Evolutionary conservation across 1,140 invertebrate species (phyloP), one percentile per base, ranked within the genome.

Genomic region (Rhizoglyphus robini): DNA sequence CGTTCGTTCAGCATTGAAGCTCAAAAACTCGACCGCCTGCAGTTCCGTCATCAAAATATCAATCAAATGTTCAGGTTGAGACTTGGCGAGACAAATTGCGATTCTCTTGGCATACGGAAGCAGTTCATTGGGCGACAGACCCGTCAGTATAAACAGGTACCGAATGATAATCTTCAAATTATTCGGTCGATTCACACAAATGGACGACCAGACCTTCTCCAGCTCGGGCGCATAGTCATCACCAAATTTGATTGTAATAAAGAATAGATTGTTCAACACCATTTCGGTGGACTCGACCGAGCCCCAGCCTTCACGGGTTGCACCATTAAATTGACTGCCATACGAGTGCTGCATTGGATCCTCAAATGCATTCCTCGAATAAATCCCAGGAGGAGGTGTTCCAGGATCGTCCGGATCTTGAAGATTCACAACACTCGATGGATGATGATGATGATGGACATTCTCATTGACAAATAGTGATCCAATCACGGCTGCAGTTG

Each of bases 201-300:
- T 76, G 18, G 89, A 93, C 31, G 90, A 85, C 96, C 96, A 99
- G 15, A 97, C 77, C 72, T 92, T 86, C 76, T 96, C 94, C 25
- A 95, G 86, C 75, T 97, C 94, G 73, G 90, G 87, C 0, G 92
- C 86, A 79, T 97, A 92, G 67, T 91, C 86, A 76, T 96, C 90
- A 2, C 90, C 90, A 78, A 95, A 96, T 87, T 94, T 96, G 0
- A 90, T 88, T 8, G 94, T 99, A 69, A 98, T 88, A 74, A 97
- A 98, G 75, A 99, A 92, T 0, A 99, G 83, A 79, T 99, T 99
- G 75, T 98, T 99, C 25, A 99, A 81, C 13, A 99, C 90, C 90
- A 99, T 96, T 80, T 99, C 94, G 0, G 96, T 98, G n/a, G 95
- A 95, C 79, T 98, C 91, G 0, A 89, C 90, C 0, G 91, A 96